phyloP scores from a whole-genome alignment of 2,113 vertebrate species.

The Felis catus region F.catus_Fca126_mat1.0 CM031427.1:7590501-7591000 shows the following conservation, averaged over 20 bases:
- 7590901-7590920: slow-evolving; percentile 85
- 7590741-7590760: slow-evolving; percentile 93
- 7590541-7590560: neutral
- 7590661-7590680: slow-evolving; percentile 76
- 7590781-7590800: slow-evolving; percentile 96
- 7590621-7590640: neutral
- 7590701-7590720: slow-evolving; percentile 84
- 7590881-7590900: slow-evolving; percentile 73
- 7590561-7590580: neutral
- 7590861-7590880: slow-evolving; percentile 90
- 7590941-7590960: slow-evolving; percentile 92
- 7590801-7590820: slow-evolving; percentile 93
- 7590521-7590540: neutral
- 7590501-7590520: neutral
- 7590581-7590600: neutral
- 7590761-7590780: slow-evolving; percentile 96
- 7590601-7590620: neutral
- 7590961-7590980: slow-evolving; percentile 94
- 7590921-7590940: slow-evolving; percentile 85
- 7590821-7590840: slow-evolving; percentile 94
- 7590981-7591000: slow-evolving; percentile 81
- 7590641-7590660: neutral
- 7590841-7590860: slow-evolving; percentile 94
- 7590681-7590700: slow-evolving; percentile 74
- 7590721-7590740: slow-evolving; percentile 79